Evolutionary conservation across 1,140 invertebrate genomes (phyloP), one percentile per base, ranked within the genome.

Genomic region (Xylocopa sonorina): DNA sequence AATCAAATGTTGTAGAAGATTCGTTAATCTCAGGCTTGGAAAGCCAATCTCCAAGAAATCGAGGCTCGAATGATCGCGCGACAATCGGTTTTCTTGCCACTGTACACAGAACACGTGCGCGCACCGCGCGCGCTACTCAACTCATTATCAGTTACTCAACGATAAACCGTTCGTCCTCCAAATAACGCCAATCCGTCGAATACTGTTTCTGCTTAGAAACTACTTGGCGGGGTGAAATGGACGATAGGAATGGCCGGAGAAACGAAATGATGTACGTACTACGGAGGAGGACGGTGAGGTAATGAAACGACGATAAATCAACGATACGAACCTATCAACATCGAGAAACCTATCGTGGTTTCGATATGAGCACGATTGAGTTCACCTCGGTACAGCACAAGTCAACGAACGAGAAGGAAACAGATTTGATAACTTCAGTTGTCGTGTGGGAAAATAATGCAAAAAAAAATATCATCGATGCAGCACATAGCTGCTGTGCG

Each of bases 151-250:
- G 83, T 90, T 90, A 84, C 46, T 91, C 89, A 91, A 92, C 89
- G 87, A 92, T 92, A 91, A 92, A 91, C 86, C 62, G 88, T 85
- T 89, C 83, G 90, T 88, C 89, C 79, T 87, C 79, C 86, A 89
- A 53, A n/a, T 63, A 92, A 91, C 90, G 88, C 88, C 90, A 91
- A 87, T 77, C 55, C 66, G 75, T 91, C 87, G 87, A 92, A 92
- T 92, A 92, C 90, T 92, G 88, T 89, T 86, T 90, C 84, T 89
- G 87, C 88, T 91, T 92, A 89, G 85, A 87, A 87, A 89, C 90
- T 91, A 90, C 85, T 85, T 87, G 80, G 77, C 83, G 80, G 88
- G 86, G 84, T 87, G 81, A 81, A 80, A 24, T 69, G 41, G 63
- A 83, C 78, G 81, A 32, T 34, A 29, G 71, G 53, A 80, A 80